Evolutionary conservation across 2,888 invertebrate species (phyloP).

Genomic region (Cantharis rustica): DNA sequence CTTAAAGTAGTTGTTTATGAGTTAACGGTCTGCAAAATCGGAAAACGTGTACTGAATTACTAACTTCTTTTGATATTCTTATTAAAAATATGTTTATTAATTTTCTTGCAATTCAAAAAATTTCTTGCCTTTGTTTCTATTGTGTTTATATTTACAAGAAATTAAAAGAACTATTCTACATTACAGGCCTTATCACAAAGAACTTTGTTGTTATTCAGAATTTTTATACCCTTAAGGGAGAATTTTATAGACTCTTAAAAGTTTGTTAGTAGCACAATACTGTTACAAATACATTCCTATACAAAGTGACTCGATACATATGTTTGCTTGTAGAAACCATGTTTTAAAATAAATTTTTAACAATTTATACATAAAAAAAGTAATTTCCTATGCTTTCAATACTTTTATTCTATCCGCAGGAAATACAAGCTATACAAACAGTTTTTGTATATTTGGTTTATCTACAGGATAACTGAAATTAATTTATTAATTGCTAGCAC

Average conservation of each 20-base stretch:
- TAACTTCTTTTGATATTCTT: slow-evolving; percentile 5
- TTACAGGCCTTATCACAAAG: neutral
- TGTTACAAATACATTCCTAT: neutral
- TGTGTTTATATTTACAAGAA: neutral
- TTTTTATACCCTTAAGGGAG: neutral
- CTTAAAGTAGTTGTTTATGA: slow-evolving; percentile 33
- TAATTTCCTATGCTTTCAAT: neutral
- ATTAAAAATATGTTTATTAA: neutral
- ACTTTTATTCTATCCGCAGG: neutral
- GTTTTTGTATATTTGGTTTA: neutral
- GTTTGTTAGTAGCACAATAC: slow-evolving; percentile 19
- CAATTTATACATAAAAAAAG: neutral
- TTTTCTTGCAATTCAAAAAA: neutral
- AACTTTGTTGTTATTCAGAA: neutral
- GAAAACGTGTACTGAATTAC: slow-evolving; percentile 27
- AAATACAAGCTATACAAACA: neutral
- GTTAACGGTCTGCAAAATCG: slow-evolving; percentile 30
- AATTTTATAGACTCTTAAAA: slow-evolving; percentile 16
- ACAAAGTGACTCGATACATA: neutral
- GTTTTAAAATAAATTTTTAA: neutral
- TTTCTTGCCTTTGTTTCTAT: neutral
- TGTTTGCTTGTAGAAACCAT: neutral
- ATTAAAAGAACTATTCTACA: neutral
- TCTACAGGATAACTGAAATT: too few species aligned
- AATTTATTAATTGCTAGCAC: too few species aligned